Evolutionary conservation across 2,888 invertebrate genomes (phyloP).

Genomic region (Lymantria monacha): DNA sequence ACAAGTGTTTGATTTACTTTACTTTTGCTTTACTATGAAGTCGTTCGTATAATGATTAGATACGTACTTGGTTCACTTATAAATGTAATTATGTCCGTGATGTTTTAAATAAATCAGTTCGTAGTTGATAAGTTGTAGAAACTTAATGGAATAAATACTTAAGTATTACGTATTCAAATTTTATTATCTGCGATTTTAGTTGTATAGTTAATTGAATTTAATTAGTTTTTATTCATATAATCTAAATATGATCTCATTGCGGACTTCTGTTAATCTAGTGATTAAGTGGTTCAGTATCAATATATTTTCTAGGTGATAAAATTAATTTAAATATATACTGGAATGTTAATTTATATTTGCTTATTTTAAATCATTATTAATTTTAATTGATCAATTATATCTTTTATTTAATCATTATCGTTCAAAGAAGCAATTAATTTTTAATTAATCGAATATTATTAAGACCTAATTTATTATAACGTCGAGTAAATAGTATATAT

Average conservation of each 20-base stretch:
- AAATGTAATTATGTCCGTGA: background rate
- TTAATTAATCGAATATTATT: no score
- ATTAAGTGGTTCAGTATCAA: background rate
- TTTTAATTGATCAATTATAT: no score
- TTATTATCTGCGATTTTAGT: no score
- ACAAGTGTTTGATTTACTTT: constrained; percentile 10
- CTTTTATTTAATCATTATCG: no score
- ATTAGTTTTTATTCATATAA: background rate
- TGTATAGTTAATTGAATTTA: background rate
- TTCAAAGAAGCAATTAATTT: no score
- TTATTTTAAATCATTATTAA: no score
- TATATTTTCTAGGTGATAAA: no score
- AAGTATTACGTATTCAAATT: no score
- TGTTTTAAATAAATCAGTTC: background rate
- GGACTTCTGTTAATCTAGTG: background rate
- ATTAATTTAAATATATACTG: no score
- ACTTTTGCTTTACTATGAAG: constrained; percentile 2
- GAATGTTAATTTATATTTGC: no score
- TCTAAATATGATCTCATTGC: background rate
- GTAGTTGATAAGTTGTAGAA: background rate
- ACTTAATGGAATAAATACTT: background rate
- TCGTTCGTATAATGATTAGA: constrained; percentile 3
- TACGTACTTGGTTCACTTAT: constrained; percentile 1
- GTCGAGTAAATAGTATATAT: no score
- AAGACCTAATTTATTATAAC: no score